These are phyloP conservation scores for Conops quadrifasciatus DNA, from an alignment of 2,888 invertebrate genomes.

Conservation along the genomic window DNA sequence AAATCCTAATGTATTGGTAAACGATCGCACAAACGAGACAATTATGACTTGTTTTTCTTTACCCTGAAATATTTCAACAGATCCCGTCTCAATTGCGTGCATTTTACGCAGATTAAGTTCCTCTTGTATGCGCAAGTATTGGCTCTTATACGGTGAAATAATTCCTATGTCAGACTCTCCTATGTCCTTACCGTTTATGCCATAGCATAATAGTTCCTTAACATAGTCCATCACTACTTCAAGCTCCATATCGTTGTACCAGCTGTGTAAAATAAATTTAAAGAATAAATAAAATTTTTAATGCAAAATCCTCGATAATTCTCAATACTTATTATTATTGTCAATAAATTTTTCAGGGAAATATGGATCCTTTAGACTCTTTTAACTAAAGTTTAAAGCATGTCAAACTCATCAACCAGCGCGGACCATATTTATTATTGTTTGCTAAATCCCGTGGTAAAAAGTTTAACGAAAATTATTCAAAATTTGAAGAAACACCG, in stretches of 20 bases:
- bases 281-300: background rate
- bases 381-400: too few species aligned
- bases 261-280: constrained; percentile 58
- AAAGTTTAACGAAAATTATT: too few species aligned
- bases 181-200: constrained; percentile 65
- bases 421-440: too few species aligned
- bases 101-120: constrained; percentile 54
- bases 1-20: constrained; percentile 55
- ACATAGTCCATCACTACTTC: constrained; percentile 70
- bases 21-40: constrained; percentile 77
- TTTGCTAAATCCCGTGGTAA: too few species aligned
- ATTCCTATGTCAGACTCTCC: constrained; percentile 68
- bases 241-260: constrained; percentile 71
- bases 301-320: too few species aligned
- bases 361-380: too few species aligned
- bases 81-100: constrained; percentile 74
- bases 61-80: constrained; percentile 89
- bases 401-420: too few species aligned
- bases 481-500: too few species aligned
- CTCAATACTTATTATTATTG: too few species aligned
- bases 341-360: too few species aligned
- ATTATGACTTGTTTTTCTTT: constrained; percentile 84
- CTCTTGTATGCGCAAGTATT: constrained; percentile 62
- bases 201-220: constrained; percentile 65
- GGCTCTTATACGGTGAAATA: constrained; percentile 69